Evolutionary conservation across 2,797 vertebrate species (phyloP).

Genomic region (Gadopsis bispinosus): DNA sequence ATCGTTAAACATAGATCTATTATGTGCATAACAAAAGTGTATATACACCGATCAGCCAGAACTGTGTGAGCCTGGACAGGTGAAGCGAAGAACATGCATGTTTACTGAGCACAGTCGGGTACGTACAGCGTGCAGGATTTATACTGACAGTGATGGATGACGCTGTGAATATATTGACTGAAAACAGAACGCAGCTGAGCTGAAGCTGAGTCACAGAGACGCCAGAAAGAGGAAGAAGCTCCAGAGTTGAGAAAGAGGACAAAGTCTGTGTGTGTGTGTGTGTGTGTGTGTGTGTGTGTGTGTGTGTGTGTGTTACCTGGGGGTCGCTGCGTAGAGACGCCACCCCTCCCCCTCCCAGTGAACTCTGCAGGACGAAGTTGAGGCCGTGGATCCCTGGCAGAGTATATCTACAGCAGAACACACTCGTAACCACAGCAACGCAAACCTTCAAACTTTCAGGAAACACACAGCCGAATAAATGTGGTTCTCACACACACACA

Average conservation of each 20-base stretch:
- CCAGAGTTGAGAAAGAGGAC: neutral
- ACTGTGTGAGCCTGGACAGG: too few relatives aligned
- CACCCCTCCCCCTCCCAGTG: slow-evolving; percentile 89
- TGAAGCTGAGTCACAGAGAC: too few relatives aligned
- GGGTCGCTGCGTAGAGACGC: slow-evolving; percentile 91
- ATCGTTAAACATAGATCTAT: too few relatives aligned
- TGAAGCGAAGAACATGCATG: too few relatives aligned
- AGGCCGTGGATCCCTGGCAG: slow-evolving; percentile 88
- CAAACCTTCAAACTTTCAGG: neutral
- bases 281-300: slow-evolving; percentile 11
- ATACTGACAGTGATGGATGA: too few relatives aligned
- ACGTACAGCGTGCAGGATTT: too few relatives aligned
- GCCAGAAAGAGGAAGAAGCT: slow-evolving; percentile 5
- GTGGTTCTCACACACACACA: slow-evolving; percentile 14
- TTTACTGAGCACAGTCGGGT: too few relatives aligned
- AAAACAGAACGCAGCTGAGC: too few relatives aligned
- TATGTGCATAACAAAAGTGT: too few relatives aligned
- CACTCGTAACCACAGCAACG: slow-evolving; percentile 2
- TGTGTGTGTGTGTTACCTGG: slow-evolving; percentile 80
- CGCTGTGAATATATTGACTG: too few relatives aligned
- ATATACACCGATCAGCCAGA: too few relatives aligned
- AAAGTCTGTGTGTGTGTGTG: neutral
- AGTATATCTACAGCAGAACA: slow-evolving; percentile 81
- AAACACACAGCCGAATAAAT: neutral
- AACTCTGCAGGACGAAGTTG: slow-evolving; percentile 90